Evolutionary conservation across 1,140 invertebrate genomes (phyloP), one percentile per base, ranked within the genome.

Genomic region (Drosophila lacertosa): DNA sequence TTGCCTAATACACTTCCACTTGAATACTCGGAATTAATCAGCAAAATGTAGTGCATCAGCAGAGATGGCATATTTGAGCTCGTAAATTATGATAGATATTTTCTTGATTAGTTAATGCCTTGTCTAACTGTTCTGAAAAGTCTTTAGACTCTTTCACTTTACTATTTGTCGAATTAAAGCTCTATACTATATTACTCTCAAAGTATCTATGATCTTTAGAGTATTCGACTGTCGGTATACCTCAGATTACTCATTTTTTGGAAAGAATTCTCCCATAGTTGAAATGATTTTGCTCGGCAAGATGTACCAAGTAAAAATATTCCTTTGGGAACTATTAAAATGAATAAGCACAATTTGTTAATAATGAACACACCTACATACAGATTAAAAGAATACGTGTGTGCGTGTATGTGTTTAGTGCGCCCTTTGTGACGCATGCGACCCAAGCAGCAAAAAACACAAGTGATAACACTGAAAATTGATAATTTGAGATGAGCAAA

Each of bases 391-490:
- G 42, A 29, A n/a, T 29, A 13, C 16, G 26, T 50, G 26, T 50
- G 47, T 50, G 47, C n/a, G 47, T 11, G 47, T 18, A 26, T 51
- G 26, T 18, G n/a, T 16, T 58, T 45, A 45, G 44, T 15, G 29
- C 16, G 60, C 60, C 60, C 60, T 64, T 47, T 64, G 62, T 64
- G 48, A 33, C 35, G 35, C 45, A 51, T 50, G 20, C 10, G 29
- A 32, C 44, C 29, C 45, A 50, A 13, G 45, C 33, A 20, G 20
- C 32, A 57, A 54, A 15, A 15, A 13, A 50, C 47, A 37, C 44
- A 66, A 59, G 22, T 66, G 54, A 66, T 66, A 59, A 67, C 10
- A 18, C 20, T 39, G 35, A 24, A 11, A 40, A 59, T 50, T 59
- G 54, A 65, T 40, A 33, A 45, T 13, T 18, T 57, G 39, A 18